Evolutionary conservation across 2,888 invertebrate species (phyloP).

Genomic region (Aleiodes testaceus): DNA sequence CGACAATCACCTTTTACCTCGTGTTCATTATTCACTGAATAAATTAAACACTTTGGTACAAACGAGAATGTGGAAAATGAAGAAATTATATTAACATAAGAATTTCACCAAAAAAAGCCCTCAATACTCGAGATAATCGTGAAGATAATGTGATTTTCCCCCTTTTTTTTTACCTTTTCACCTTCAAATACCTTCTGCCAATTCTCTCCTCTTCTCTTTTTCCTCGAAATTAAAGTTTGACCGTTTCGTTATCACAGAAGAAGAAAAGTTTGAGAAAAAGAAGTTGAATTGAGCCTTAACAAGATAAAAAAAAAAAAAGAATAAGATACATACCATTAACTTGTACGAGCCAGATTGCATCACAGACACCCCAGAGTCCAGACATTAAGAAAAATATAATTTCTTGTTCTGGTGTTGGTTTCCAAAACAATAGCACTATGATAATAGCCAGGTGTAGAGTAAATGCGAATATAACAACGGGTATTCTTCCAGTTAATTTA

Average conservation of each 20-base stretch:
- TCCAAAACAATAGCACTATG: slow-evolving; percentile 81
- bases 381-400: slow-evolving; percentile 85
- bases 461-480: slow-evolving; percentile 85
- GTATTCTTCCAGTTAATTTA: slow-evolving; percentile 85
- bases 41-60: no score
- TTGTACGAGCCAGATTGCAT: slow-evolving; percentile 93
- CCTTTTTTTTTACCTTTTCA: neutral
- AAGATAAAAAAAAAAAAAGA: neutral
- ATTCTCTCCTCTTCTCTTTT: neutral
- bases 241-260: no score
- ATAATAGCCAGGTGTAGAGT: slow-evolving; percentile 82
- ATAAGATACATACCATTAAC: slow-evolving; percentile 82
- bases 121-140: no score
- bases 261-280: no score
- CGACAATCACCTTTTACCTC: no score
- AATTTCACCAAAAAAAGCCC: no score
- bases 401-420: slow-evolving; percentile 80
- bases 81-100: no score
- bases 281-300: neutral
- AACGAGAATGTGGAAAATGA: no score
- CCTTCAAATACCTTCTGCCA: neutral
- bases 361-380: slow-evolving; percentile 90
- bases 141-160: no score
- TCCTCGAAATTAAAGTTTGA: no score
- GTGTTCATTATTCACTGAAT: no score